These are phyloP conservation scores for Drosophila atroscutellata DNA, from an alignment of 2,888 invertebrate genomes.

Conservation along the genomic window DNA sequence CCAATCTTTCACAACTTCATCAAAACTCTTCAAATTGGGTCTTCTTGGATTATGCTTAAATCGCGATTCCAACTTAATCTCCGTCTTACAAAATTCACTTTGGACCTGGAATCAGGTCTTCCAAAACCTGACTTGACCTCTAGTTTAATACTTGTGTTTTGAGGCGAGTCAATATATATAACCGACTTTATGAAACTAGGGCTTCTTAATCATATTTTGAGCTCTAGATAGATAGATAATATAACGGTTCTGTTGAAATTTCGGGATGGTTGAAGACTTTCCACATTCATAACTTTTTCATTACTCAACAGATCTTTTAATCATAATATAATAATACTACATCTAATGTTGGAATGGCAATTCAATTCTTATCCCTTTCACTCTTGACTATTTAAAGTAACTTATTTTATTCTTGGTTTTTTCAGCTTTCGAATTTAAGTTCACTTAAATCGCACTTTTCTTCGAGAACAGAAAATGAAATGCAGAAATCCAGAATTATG, in stretches of 20 bases:
- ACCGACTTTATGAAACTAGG: not conserved
- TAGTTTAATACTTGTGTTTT: not conserved
- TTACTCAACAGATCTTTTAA: no score
- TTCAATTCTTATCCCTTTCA: not conserved
- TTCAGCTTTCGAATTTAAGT: not conserved
- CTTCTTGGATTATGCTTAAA: not conserved
- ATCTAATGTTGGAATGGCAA: not conserved
- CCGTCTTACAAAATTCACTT: not conserved
- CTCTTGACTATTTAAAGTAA: not conserved
- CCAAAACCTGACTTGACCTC: fast-evolving
- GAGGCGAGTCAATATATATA: not conserved
- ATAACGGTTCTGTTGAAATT: no score
- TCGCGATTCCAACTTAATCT: not conserved
- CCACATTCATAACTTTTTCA: no score
- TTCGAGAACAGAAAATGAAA: constrained; percentile 47
- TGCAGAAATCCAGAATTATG: constrained; percentile 70
- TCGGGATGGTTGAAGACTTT: no score
- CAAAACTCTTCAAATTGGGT: not conserved
- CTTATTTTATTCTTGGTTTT: not conserved
- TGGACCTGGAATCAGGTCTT: not conserved
- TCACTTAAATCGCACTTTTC: constrained; percentile 20
- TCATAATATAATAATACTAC: no score
- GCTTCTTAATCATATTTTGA: not conserved
- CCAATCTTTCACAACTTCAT: not conserved
- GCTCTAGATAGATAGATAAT: not conserved